Evolutionary conservation across 2,797 vertebrate genomes (phyloP), one percentile per base, ranked within the genome.

Genomic region (Chaenodraco wilsoni): DNA sequence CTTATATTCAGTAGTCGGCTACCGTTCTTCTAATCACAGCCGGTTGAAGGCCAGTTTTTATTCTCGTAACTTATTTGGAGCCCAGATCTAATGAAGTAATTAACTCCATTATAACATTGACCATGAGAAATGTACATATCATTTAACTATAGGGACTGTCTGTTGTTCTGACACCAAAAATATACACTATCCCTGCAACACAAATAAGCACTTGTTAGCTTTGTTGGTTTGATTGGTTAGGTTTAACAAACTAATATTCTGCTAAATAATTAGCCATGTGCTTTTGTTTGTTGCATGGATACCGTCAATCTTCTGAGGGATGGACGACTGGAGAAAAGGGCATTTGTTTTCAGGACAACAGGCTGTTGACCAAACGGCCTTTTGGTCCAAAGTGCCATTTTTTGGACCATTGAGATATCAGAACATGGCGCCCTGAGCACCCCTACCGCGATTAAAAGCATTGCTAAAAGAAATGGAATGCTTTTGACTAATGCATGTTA

Each of bases 11-110:
- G 12, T 56, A 27, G 12, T 16, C 63, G 27, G 49, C 33, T 37
- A 37, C 62, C 31, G 1, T 52, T 63, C 19, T 68, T 2, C 48
- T 46, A 69, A 49, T 66, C 72, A 63, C 55, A 64, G 4, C 11
- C 4, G 49, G 56, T 17, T 58, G 43, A 78, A 15, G 40, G 56
- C 45, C 65, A 43, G 50, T 69, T 16, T 40, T 37, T 37, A 37
- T 11, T 10, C 31, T 15, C 3, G 19, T 45, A 51, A 44, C 40
- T 45, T 27, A 51, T 14, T 9, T 37, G 33, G 33, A 37, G 33
- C 33, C 33, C 8, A 37, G 9, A 37, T 37, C 33, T 37, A 37
- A 37, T 37, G 33, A 37, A 37, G 27, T 27, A 27, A 19, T 15
- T 16, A 12, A 23, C 16, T 66, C 33, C 19, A 19, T 76, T 58